phyloP scores from a whole-genome alignment of 2,113 vertebrate species.

The Motacilla tschutschensis region DNA sequence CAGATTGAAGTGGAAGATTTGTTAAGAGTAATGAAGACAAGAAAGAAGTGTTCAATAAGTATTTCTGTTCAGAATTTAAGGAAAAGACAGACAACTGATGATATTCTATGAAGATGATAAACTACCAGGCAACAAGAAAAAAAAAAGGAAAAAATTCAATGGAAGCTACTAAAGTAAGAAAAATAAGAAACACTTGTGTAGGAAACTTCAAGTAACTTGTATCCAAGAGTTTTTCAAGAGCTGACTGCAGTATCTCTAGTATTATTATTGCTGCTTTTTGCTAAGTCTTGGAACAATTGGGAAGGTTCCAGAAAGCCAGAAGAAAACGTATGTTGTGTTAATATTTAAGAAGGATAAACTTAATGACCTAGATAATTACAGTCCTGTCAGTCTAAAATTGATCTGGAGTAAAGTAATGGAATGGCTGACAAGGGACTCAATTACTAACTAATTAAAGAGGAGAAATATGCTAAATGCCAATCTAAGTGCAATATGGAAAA shows the following conservation, averaged over 20 bases:
- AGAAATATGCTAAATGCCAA: slow-evolving; percentile 58
- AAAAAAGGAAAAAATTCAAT: background rate
- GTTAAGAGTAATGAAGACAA: slow-evolving; percentile 3
- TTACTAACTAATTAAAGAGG: slow-evolving; percentile 61
- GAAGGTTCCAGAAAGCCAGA: slow-evolving; percentile 48
- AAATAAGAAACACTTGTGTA: background rate
- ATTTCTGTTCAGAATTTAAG: slow-evolving; percentile 10
- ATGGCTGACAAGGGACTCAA: slow-evolving; percentile 59
- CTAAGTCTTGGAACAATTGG: slow-evolving; percentile 12
- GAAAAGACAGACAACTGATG: background rate
- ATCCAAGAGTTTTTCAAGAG: background rate
- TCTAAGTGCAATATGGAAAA: slow-evolving; percentile 39
- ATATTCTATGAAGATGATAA: background rate
- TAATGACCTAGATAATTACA: slow-evolving; percentile 65
- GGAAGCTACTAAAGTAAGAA: background rate
- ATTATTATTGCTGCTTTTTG: background rate
- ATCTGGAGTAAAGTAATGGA: slow-evolving; percentile 51
- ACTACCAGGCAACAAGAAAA: background rate
- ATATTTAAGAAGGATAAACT: slow-evolving; percentile 65
- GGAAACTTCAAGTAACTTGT: background rate
- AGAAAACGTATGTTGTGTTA: slow-evolving; percentile 48
- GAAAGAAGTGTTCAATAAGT: slow-evolving; percentile 14
- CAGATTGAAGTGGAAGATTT: slow-evolving; percentile 4
- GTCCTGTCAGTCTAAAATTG: slow-evolving; percentile 55
- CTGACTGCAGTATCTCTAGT: background rate